Evolutionary conservation across 2,113 vertebrate species (phyloP), one percentile per base, ranked within the genome.

Genomic region (Hemibagrus wyckioides): DNA sequence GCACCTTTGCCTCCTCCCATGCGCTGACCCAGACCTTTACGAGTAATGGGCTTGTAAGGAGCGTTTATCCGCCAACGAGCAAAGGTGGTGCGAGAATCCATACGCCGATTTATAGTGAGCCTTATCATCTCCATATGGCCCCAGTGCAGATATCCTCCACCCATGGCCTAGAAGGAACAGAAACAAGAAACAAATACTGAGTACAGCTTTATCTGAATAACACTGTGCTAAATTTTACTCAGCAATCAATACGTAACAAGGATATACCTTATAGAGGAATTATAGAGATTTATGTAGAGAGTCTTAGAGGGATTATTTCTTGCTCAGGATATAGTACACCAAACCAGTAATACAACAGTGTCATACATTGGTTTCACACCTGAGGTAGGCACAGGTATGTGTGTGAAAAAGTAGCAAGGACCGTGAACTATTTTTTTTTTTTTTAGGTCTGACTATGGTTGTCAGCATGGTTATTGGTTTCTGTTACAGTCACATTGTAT

Each of bases 81-180:
- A 2, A 97, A 99, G 80, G 95, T 99, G 11, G 90, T 96, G 33
- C 90, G 94, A 73, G 96, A 65, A 21, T 99, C 95, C 86, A 99
- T 95, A 80, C 91, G 90, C n/a, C 98, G 96, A 67, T 96, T 98
- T 88, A 99, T 93, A 0, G 96, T 98, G 61, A 99, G 91, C 63
- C 98, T 97, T 21, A 99, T 98, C 97, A 99, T 99, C 93, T 99
- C 98, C 0, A 99, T 93, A 94, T 99, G 98, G 61, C 97, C 97
- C 97, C 97, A 99, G 6, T 94, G 97, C 28, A 99, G 94, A 91
- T 98, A 99, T 0, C 98, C 98, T 0, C 98, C 98, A 67, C 97
- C 97, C 86, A 99, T 7, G 0, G 98, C 98, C 98, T 99, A 88
- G 13, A 80, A 63, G 44, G 19, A 57, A n/a, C 25, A 54, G 14